Conservation (phyloP, 2,797 vertebrate genomes). For the Acipenser oxyrinchus region DNA sequence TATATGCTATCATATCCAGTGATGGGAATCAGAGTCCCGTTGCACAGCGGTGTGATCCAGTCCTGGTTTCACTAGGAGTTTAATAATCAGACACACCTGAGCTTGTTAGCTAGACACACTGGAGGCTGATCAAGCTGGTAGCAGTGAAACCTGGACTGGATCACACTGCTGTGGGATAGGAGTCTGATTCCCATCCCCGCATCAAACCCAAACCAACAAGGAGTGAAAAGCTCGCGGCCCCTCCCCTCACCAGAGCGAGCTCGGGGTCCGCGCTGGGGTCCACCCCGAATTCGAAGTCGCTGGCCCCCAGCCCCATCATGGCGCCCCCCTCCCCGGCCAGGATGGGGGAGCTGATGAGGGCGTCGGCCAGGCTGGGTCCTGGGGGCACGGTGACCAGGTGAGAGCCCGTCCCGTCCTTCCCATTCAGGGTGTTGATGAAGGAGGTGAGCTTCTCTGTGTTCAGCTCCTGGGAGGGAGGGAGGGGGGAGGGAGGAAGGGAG, state of each 20-base stretch:
- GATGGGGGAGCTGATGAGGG: constrained; percentile 88
- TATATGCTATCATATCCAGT: too few species aligned
- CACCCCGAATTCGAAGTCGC: constrained; percentile 91
- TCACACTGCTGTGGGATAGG: too few species aligned
- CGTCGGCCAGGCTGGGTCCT: constrained; percentile 86
- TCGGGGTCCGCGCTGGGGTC: constrained; percentile 90
- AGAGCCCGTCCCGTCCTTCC: constrained; percentile 88
- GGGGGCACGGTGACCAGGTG: constrained; percentile 93
- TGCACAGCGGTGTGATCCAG: too few species aligned
- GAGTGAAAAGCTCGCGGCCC: too few species aligned
- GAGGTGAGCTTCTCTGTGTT: constrained; percentile 93
- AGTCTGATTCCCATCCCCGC: too few species aligned
- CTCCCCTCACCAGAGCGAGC: constrained; percentile 73
- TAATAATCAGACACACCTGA: too few species aligned
- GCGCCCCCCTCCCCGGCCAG: constrained; percentile 87
- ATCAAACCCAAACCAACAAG: too few species aligned
- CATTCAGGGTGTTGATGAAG: constrained; percentile 90
- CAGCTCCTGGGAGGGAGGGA: constrained; percentile 56
- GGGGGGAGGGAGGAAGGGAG: not conserved
- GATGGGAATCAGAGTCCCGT: too few species aligned
- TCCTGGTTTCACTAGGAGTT: too few species aligned
- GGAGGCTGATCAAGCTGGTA: too few species aligned
- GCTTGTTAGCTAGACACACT: too few species aligned
- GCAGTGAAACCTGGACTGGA: too few species aligned
- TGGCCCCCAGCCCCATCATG: constrained; percentile 85